Conservation (phyloP, 2,888 invertebrate species). For the Acanthacorydalis orientalis region DNA sequence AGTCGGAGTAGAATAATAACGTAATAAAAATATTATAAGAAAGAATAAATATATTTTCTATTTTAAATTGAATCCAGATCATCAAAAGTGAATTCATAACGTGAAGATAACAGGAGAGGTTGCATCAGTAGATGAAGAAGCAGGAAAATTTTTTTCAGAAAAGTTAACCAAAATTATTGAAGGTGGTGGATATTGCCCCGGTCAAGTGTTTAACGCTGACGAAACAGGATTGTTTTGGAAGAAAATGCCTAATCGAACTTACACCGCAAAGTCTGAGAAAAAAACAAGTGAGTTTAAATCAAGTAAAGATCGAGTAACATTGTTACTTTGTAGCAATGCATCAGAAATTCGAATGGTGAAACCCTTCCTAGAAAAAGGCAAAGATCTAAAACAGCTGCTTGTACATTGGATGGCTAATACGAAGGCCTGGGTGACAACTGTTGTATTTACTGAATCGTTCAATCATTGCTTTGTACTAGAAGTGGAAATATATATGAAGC, state of each 20-base stretch:
- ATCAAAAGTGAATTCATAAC: too few species aligned
- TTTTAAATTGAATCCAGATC: too few species aligned
- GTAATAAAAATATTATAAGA: too few species aligned
- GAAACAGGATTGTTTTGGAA: too few species aligned
- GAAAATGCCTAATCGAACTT: conserved; percentile 8
- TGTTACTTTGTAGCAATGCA: conserved; percentile 10
- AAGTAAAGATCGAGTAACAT: conserved; percentile 9
- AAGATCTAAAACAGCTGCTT: conserved; percentile 7
- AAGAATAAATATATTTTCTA: too few species aligned
- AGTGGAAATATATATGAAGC: conserved; percentile 8
- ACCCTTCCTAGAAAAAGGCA: conserved; percentile 9
- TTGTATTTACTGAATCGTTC: conserved; percentile 12
- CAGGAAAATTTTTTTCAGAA: background rate
- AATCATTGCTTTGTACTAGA: conserved; percentile 9
- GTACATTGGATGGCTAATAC: conserved; percentile 10
- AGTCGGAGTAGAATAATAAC: too few species aligned
- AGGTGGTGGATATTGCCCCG: background rate
- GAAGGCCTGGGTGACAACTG: conserved; percentile 10
- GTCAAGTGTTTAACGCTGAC: conserved; percentile 8
- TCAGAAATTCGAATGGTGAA: conserved; percentile 9
- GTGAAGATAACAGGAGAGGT: conserved; percentile 12
- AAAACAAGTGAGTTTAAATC: conserved; percentile 9
- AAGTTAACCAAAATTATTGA: background rate
- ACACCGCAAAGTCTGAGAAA: conserved; percentile 7
- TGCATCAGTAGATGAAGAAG: conserved; percentile 11